Base-by-base conservation (phyloP, 1,140 invertebrate genomes). In the Polypedilum pembai region DNA sequence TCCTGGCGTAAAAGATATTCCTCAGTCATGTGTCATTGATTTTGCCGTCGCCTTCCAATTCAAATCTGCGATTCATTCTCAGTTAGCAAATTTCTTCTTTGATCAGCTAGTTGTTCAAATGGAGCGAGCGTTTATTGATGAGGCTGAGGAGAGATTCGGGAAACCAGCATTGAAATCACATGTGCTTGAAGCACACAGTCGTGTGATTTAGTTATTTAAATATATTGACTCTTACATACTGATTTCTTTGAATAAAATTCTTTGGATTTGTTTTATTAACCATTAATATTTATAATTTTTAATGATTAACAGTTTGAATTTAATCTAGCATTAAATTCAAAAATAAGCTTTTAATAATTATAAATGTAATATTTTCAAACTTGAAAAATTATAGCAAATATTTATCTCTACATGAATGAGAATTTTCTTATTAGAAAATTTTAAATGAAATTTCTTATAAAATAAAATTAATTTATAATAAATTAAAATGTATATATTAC, bases 41-140 rank as follows among this genome's bases (percentile, higher is more conserved):
- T 98, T 97, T 83, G 90, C 90, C 75, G 89, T 98, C 10, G 87
- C 90, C 0, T 98, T 98, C 84, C 90, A 97, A 84, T 98, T 98
- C 80, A 88, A 89, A 73, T 95, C 93, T 0, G 79, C 86, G 0
- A 81, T 98, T 41, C 92, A 97, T 82, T 94, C 95, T 21, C 89
- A 95, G 77, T 80, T 99, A 73, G 90, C 95, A 0, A 90, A 94
- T 83, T 85, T 98, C 77, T 96, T 99, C 82, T 99, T 99, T 82
- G 95, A 98, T 83, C 91, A 98, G 85, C 90, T 99, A 66, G 95
- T 96, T 8, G 86, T 91, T 79, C 92, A 95, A 85, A 99, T 98
- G 94, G 95, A 98, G 80, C 88, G 88, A 77, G 94, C 96, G 5
- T 99, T 99, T 82, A 87, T 96, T 8, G 84, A 87, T 76, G 92